Conservation (phyloP, 2,888 invertebrate species). For the Steromphala cineraria region DNA sequence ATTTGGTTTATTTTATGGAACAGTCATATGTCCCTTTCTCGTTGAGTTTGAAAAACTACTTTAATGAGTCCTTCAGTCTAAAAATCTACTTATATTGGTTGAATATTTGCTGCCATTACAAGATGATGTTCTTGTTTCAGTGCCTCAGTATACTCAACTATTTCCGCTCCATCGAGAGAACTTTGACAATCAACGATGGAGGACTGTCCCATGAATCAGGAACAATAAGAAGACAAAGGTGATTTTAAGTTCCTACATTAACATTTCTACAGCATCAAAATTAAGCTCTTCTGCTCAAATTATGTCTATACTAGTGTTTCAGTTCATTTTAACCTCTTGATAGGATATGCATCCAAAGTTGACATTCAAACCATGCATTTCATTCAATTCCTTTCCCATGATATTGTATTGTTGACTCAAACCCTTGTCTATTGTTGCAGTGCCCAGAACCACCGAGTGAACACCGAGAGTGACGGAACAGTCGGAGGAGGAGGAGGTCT, state of each 20-base stretch:
- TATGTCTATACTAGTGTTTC: too few species aligned
- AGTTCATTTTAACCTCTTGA: too few species aligned
- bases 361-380: too few species aligned
- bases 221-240: constrained; percentile 59
- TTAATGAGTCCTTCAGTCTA: too few species aligned
- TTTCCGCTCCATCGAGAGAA: constrained; percentile 74
- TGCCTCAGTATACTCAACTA: constrained; percentile 73
- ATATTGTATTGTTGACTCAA: too few species aligned
- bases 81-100: too few species aligned
- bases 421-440: constrained; percentile 51
- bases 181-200: constrained; percentile 74
- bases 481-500: constrained; percentile 72
- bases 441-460: constrained; percentile 69
- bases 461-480: constrained; percentile 63
- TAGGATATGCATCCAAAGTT: too few species aligned
- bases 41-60: too few species aligned
- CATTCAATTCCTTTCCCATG: too few species aligned
- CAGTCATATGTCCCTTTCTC: too few species aligned
- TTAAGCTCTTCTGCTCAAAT: too few species aligned
- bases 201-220: constrained; percentile 70
- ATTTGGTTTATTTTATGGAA: too few species aligned
- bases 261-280: not conserved
- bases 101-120: not conserved
- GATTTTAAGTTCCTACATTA: not conserved
- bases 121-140: constrained; percentile 45